These are phyloP conservation scores for Tringa solitaria DNA, from an alignment of 2,113 vertebrate species.

Conservation along the genomic window DNA sequence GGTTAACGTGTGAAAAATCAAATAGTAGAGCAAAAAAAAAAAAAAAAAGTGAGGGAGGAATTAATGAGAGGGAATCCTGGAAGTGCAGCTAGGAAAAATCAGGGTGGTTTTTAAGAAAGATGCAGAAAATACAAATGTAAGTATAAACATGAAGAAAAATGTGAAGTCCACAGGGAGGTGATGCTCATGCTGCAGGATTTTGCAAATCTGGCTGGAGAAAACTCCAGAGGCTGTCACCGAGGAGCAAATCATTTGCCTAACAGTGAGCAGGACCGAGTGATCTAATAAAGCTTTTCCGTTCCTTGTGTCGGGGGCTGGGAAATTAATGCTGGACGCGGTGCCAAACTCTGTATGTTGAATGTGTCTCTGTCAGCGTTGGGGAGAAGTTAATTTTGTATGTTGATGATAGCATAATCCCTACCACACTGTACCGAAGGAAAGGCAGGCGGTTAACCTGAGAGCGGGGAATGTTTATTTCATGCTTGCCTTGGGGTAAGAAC, in stretches of 20 bases:
- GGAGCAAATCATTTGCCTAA: slow-evolving; percentile 45
- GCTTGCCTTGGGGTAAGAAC: slow-evolving; percentile 60
- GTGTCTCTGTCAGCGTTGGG: slow-evolving; percentile 27
- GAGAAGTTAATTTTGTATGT: slow-evolving; percentile 26
- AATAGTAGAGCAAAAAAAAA: background rate
- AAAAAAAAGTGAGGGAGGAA: background rate
- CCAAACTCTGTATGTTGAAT: background rate
- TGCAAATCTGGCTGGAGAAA: background rate
- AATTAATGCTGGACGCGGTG: slow-evolving; percentile 22
- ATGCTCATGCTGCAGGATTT: background rate
- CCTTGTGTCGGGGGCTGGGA: slow-evolving; percentile 19
- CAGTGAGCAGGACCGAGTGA: slow-evolving; percentile 33
- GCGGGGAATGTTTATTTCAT: slow-evolving; percentile 57
- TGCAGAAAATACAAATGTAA: background rate
- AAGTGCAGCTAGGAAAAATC: background rate
- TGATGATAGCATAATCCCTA: slow-evolving; percentile 4
- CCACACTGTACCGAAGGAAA: slow-evolving; percentile 11
- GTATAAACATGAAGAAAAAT: background rate
- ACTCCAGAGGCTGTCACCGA: slow-evolving; percentile 27
- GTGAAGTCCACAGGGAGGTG: background rate
- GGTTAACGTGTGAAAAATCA: background rate
- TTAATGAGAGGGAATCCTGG: background rate
- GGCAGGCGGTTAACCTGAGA: slow-evolving; percentile 57
- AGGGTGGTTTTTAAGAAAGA: background rate
- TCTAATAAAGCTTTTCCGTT: slow-evolving; percentile 37